These are phyloP conservation scores for Pammene fasciana DNA, from an alignment of 2,888 invertebrate genomes.

Conservation along the genomic window DNA sequence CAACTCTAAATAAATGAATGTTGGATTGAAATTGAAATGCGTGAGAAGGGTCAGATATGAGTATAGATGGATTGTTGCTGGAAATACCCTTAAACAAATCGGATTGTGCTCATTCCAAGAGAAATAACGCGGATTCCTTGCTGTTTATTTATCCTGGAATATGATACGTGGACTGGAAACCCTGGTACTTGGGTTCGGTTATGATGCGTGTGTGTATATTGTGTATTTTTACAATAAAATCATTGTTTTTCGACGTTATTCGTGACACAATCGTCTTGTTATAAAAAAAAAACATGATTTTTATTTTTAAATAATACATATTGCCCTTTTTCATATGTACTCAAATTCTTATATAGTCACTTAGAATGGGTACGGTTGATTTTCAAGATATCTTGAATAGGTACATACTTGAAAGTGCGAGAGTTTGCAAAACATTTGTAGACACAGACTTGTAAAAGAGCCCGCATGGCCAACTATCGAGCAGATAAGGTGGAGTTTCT, in stretches of 20 bases:
- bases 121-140: conserved; percentile 36
- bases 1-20: not conserved
- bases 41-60: not conserved
- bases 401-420: not conserved
- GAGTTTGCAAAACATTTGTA: not conserved
- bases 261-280: not conserved
- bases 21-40: not conserved
- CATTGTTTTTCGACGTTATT: too few species aligned
- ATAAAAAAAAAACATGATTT: too few species aligned
- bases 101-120: conserved; percentile 41
- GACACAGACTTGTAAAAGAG: conserved; percentile 7
- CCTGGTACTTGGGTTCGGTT: not conserved
- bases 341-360: too few species aligned
- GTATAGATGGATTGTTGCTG: not conserved
- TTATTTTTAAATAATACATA: too few species aligned
- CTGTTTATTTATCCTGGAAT: conserved; percentile 37
- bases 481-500: conserved; percentile 8
- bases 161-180: conserved; percentile 11
- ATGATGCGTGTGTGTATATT: not conserved
- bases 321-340: too few species aligned
- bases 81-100: conserved; percentile 44
- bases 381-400: not conserved
- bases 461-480: conserved; percentile 13
- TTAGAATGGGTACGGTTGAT: not conserved
- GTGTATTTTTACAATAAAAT: not conserved